Conservation (phyloP, 2,797 vertebrate genomes). For the Cyclopterus lumpus region DNA sequence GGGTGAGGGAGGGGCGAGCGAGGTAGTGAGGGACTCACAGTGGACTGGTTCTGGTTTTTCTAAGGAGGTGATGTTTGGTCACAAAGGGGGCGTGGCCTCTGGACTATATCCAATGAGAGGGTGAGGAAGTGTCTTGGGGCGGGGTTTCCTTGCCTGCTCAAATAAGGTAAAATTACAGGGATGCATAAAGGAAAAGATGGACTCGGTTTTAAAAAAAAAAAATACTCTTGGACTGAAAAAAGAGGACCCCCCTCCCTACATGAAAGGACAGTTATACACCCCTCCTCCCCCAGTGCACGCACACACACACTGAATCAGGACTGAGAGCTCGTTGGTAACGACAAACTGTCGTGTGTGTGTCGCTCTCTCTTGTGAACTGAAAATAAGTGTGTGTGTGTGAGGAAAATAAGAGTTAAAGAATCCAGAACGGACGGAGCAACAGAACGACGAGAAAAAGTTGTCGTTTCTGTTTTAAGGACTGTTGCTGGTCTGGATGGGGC, state of each 20-base stretch:
- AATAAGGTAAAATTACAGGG: conserved; percentile 40
- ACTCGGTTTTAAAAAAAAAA: conserved; percentile 21
- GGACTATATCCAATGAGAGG: conserved; percentile 39
- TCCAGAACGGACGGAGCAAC: conserved; percentile 34
- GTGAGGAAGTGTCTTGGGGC: conserved; percentile 1
- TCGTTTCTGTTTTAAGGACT: conserved; percentile 85
- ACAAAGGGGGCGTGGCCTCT: conserved; percentile 22
- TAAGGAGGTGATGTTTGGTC: conserved; percentile 30
- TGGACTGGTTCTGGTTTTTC: conserved; percentile 51
- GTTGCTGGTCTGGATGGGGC: conserved; percentile 85
- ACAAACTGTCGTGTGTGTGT: conserved; percentile 41
- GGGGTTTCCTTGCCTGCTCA: conserved; percentile 4
- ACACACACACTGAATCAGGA: conserved; percentile 61
- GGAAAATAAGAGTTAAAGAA: conserved; percentile 4
- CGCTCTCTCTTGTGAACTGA: conserved; percentile 49
- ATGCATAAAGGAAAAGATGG: conserved; percentile 37
- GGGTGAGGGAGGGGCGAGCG: conserved; percentile 25
- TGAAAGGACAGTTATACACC: conserved; percentile 49
- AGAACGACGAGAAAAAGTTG: conserved; percentile 12
- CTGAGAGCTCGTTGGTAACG: conserved; percentile 15
- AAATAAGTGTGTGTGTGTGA: conserved; percentile 38
- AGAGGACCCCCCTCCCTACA: background rate
- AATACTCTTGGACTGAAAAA: conserved; percentile 49
- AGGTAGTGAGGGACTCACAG: conserved; percentile 26
- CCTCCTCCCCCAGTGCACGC: background rate